A percentile compares a stretch with the other conserved stretches of the same genome.
Conservation (phyloP, 2,797 vertebrate genomes). For the Gymnoscopelus microlampas region DNA sequence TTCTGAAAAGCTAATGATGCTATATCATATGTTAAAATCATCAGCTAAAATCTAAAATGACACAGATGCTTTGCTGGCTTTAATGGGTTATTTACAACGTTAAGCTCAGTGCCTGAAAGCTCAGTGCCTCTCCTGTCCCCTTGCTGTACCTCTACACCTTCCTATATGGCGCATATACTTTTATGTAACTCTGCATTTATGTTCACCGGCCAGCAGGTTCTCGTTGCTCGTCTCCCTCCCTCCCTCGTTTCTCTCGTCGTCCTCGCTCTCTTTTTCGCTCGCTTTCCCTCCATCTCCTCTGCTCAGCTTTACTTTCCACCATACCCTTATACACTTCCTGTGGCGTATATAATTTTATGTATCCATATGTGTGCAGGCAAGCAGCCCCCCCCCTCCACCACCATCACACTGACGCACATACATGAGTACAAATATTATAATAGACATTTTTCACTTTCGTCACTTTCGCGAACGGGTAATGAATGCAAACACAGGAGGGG, state of each 20-base stretch:
- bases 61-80: too few relatives aligned
- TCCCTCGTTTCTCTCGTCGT: background rate
- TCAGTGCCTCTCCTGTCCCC: too few relatives aligned
- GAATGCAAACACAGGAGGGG: slow-evolving; percentile 52
- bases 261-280: background rate
- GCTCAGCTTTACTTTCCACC: too few relatives aligned
- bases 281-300: slow-evolving; percentile 2
- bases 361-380: too few relatives aligned
- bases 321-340: too few relatives aligned
- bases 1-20: too few relatives aligned
- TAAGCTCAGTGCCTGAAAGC: too few relatives aligned
- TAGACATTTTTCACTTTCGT: slow-evolving; percentile 53
- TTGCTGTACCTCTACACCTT: slow-evolving; percentile 49
- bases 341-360: too few relatives aligned
- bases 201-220: slow-evolving; percentile 11
- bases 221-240: background rate
- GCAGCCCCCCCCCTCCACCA: too few relatives aligned
- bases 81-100: too few relatives aligned
- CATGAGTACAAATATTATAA: slow-evolving; percentile 18
- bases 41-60: too few relatives aligned
- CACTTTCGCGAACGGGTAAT: slow-evolving; percentile 55
- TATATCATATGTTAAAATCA: too few relatives aligned
- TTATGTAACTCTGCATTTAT: slow-evolving; percentile 28
- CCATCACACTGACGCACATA: slow-evolving; percentile 19
- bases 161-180: slow-evolving; percentile 37